A percentile compares a stretch with the other conserved stretches of the same genome.
phyloP scores from a whole-genome alignment of 1,140 invertebrate species.

The Schmidtea mediterranea region DNA sequence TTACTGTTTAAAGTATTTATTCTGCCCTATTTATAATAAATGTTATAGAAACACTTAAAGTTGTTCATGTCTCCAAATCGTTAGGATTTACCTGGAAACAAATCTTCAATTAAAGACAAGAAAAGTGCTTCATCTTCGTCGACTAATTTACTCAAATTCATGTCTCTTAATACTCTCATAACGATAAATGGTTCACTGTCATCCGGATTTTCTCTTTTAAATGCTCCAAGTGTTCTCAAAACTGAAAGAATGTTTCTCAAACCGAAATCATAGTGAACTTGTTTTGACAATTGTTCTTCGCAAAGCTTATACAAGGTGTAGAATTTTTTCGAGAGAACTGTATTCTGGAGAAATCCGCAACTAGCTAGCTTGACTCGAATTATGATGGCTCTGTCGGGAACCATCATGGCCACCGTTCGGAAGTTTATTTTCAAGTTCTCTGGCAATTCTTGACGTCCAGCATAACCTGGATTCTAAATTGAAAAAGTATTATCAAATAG shows the following conservation, averaged over 20 bases:
- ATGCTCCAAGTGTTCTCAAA: slow-evolving; percentile 57
- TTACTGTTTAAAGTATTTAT: too few species aligned
- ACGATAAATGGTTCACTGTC: slow-evolving; percentile 78
- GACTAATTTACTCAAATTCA: slow-evolving; percentile 86
- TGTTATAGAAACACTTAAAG: too few species aligned
- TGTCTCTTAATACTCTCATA: slow-evolving; percentile 82
- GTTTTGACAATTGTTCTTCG: slow-evolving; percentile 84
- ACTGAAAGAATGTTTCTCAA: slow-evolving; percentile 78
- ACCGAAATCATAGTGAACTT: slow-evolving; percentile 90
- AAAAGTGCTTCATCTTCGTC: slow-evolving; percentile 89
- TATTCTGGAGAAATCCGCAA: slow-evolving; percentile 80
- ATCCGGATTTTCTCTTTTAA: slow-evolving; percentile 60
- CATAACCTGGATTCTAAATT: slow-evolving; percentile 65
- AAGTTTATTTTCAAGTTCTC: slow-evolving; percentile 95
- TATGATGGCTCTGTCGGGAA: slow-evolving; percentile 82
- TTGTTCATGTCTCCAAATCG: too few species aligned
- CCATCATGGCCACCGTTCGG: slow-evolving; percentile 92
- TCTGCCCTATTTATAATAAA: too few species aligned
- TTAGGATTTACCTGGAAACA: slow-evolving; percentile 41
- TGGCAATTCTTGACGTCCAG: slow-evolving; percentile 74
- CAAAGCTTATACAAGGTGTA: slow-evolving; percentile 83
- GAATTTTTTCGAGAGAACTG: slow-evolving; percentile 71
- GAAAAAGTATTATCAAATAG: too few species aligned
- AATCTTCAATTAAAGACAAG: slow-evolving; percentile 69
- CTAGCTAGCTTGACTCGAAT: slow-evolving; percentile 78